A percentile compares a stretch with the other conserved stretches of the same genome.
These are phyloP conservation scores for Tachycineta bicolor DNA, from an alignment of 2,113 vertebrate species.

Conservation along the genomic window DNA sequence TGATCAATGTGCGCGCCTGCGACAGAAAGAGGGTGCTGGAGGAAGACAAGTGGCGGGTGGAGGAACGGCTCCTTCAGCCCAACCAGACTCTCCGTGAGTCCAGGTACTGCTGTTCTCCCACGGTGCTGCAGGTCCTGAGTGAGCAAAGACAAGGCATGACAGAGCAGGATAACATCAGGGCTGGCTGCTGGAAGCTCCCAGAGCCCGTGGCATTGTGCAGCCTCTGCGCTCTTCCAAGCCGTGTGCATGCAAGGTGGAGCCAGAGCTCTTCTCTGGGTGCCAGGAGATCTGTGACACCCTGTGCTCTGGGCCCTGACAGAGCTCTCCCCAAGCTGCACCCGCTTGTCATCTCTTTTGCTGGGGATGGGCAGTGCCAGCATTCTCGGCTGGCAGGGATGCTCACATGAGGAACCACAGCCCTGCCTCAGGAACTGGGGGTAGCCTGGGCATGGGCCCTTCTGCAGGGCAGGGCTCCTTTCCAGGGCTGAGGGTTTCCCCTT, in stretches of 20 bases:
- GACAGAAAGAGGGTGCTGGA: conserved; percentile 74
- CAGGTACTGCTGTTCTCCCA: conserved; percentile 32
- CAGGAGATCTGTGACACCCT: neutral
- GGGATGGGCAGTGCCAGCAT: neutral
- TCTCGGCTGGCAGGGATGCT: neutral
- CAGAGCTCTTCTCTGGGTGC: neutral
- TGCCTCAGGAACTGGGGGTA: neutral
- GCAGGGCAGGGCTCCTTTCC: neutral
- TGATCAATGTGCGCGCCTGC: conserved; percentile 74
- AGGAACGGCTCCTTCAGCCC: conserved; percentile 71
- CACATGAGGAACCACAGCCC: neutral
- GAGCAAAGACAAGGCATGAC: neutral
- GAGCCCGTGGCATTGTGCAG: accelerated
- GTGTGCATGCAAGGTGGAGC: neutral
- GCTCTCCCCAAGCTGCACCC: neutral
- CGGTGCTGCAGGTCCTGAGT: neutral
- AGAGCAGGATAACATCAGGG: neutral
- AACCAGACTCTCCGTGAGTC: conserved; percentile 41
- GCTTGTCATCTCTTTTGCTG: neutral
- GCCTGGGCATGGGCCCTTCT: accelerated
- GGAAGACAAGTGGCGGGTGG: conserved; percentile 75
- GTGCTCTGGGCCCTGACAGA: neutral
- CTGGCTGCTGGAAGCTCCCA: neutral
- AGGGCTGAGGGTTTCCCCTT: neutral
- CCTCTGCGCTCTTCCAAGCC: neutral